phyloP scores from a whole-genome alignment of 1,140 invertebrate species.

The Pentalonia nigronervosa region DNA sequence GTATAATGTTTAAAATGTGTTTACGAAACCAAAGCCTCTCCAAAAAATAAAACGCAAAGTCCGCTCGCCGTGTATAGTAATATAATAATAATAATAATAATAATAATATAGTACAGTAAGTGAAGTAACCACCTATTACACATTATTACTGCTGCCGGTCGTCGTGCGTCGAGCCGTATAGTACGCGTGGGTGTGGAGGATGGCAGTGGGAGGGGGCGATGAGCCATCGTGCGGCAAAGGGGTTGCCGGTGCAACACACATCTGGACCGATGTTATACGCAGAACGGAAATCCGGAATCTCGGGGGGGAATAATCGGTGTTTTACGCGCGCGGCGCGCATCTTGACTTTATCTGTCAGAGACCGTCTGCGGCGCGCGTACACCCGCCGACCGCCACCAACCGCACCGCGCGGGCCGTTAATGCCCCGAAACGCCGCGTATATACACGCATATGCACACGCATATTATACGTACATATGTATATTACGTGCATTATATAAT shows the following conservation, averaged over 20 bases:
- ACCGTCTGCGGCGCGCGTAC: conserved; percentile 5
- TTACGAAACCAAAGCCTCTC: background rate
- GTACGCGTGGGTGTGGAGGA: no score
- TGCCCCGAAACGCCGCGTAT: conserved; percentile 3
- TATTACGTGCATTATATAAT: background rate
- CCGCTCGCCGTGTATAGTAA: no score
- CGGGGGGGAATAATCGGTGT: conserved; percentile 52
- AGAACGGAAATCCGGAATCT: conserved; percentile 50
- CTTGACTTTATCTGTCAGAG: conserved; percentile 57
- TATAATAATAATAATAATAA: background rate
- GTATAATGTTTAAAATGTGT: background rate
- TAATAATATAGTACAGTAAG: background rate
- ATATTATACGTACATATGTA: background rate
- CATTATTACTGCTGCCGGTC: background rate
- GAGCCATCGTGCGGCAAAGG: conserved; percentile 31
- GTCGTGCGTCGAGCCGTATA: background rate
- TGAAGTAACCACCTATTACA: background rate
- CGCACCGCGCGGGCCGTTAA: background rate
- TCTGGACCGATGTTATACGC: conserved; percentile 49
- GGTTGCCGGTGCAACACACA: conserved; percentile 48
- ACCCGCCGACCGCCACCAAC: background rate
- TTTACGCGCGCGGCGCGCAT: conserved; percentile 52
- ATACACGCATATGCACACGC: background rate
- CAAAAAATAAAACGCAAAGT: background rate
- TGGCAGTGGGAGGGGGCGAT: background rate